Evolutionary conservation across 2,113 vertebrate genomes (phyloP).

Genomic region (Oreotragus oreotragus): DNA sequence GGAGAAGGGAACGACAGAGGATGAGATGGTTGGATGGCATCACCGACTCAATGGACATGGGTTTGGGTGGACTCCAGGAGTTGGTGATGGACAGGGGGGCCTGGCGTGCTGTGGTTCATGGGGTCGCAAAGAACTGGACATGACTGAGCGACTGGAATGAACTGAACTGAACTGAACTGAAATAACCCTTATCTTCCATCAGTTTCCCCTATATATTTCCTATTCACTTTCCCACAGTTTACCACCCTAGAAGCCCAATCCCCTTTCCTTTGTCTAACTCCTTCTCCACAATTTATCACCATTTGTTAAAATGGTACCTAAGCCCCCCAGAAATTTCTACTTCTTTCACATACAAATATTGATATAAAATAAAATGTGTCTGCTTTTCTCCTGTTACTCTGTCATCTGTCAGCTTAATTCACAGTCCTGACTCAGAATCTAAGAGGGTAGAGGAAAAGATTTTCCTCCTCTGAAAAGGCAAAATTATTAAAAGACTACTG

Average conservation of each 20-base stretch:
- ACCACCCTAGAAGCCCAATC: too few species aligned
- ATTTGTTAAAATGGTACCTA: neutral
- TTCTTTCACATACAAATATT: neutral
- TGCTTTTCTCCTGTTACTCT: neutral
- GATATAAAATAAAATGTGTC: neutral
- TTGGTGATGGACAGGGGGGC: too few species aligned
- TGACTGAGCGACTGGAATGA: fast-evolving
- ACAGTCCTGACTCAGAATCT: neutral
- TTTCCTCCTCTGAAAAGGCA: neutral
- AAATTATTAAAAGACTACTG: neutral
- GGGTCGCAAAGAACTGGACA: too few species aligned
- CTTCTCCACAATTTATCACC: neutral
- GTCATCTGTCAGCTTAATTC: neutral
- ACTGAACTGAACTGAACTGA: neutral
- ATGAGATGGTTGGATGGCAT: too few species aligned
- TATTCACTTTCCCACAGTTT: neutral
- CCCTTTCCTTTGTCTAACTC: neutral
- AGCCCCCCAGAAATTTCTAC: neutral
- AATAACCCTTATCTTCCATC: neutral
- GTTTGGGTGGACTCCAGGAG: too few species aligned
- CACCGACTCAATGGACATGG: too few species aligned
- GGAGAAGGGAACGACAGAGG: too few species aligned
- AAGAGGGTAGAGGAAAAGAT: neutral
- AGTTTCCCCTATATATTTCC: neutral
- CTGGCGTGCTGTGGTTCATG: too few species aligned